These are phyloP conservation scores for Pseudonaja textilis DNA, from an alignment of 2,113 vertebrate genomes.

Conservation along the genomic window DNA sequence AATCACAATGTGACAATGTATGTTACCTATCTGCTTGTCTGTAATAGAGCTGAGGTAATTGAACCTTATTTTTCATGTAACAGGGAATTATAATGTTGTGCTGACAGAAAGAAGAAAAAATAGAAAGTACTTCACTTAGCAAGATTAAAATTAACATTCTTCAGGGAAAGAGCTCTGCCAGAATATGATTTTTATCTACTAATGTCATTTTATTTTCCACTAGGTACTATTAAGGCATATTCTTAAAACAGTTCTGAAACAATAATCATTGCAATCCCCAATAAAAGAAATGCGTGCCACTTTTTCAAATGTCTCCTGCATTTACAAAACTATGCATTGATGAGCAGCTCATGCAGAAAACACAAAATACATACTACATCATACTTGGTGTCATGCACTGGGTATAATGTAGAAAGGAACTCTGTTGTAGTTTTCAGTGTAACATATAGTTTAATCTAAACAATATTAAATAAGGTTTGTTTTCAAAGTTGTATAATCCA, in stretches of 20 bases:
- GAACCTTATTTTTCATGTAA: neutral
- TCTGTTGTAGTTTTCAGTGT: neutral
- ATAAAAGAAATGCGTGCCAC: neutral
- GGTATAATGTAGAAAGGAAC: neutral
- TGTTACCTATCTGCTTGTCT: neutral
- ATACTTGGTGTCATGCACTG: neutral
- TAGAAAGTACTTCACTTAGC: neutral
- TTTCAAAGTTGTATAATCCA: neutral
- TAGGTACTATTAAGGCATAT: neutral
- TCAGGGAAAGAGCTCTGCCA: neutral
- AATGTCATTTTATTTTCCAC: neutral
- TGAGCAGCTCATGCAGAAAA: neutral
- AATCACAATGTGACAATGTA: neutral
- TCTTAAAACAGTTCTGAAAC: neutral
- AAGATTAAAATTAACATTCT: neutral
- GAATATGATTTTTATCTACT: neutral
- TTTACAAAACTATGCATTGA: neutral
- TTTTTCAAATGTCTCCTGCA: neutral
- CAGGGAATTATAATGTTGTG: neutral
- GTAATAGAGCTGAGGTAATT: neutral
- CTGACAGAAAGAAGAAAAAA: neutral
- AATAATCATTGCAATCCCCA: neutral
- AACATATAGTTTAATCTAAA: neutral
- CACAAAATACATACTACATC: neutral
- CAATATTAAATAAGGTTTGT: too few species aligned